These are phyloP conservation scores for Sipha flava DNA, from an alignment of 1,140 invertebrate genomes.

Conservation along the genomic window DNA sequence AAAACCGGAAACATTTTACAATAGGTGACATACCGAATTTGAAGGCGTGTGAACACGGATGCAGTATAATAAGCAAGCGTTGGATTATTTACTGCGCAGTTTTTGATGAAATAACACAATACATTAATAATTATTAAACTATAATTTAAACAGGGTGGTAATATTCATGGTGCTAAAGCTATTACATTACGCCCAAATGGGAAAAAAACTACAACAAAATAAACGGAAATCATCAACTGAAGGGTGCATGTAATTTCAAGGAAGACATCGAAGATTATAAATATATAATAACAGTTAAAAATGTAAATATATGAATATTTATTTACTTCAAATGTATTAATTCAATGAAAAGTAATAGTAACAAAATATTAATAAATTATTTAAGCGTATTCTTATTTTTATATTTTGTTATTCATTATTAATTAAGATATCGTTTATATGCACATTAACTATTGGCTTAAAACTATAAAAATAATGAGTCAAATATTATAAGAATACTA, in stretches of 20 bases:
- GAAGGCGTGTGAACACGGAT: not conserved
- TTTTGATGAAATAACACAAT: not conserved
- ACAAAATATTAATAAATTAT: no score
- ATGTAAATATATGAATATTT: not conserved
- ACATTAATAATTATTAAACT: not conserved
- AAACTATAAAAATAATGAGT: no score
- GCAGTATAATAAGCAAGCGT: not conserved
- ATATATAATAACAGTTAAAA: no score
- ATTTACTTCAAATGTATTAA: no score
- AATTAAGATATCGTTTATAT: no score
- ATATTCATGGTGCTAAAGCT: not conserved
- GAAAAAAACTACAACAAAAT: not conserved
- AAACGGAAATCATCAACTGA: not conserved
- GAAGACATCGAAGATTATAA: not conserved
- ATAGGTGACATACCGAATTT: constrained; percentile 1
- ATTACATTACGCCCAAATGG: not conserved
- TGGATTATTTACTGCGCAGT: not conserved
- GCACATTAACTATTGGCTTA: no score
- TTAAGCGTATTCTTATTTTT: no score
- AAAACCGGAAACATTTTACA: constrained; percentile 4
- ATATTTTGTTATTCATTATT: no score
- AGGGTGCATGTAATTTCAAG: not conserved
- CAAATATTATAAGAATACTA: no score
- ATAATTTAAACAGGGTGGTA: not conserved
- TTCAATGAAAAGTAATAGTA: no score